These are phyloP conservation scores for Dreissena polymorpha DNA, from an alignment of 1,140 invertebrate genomes.

Conservation along the genomic window DNA sequence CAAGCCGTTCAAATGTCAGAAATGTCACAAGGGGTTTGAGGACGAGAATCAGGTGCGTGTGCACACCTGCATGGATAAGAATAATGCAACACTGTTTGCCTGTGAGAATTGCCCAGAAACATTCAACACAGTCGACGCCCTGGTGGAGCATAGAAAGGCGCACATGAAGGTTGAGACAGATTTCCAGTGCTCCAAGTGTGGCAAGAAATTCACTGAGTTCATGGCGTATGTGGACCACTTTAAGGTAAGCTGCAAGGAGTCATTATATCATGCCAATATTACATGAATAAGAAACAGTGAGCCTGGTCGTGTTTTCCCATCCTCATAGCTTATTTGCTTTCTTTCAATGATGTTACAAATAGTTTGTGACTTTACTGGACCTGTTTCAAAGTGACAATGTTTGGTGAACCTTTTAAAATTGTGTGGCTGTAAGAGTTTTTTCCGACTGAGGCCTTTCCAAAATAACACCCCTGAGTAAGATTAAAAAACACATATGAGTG, in stretches of 20 bases:
- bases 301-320: too few species aligned
- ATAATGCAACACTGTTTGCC: conserved; percentile 10
- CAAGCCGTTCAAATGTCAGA: conserved; percentile 40
- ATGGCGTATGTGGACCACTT: conserved; percentile 46
- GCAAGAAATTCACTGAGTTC: conserved; percentile 30
- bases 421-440: too few species aligned
- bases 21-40: conserved; percentile 52
- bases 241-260: conserved; percentile 11
- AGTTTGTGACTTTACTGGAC: too few species aligned
- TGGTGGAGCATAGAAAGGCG: conserved; percentile 42
- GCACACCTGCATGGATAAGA: conserved; percentile 12
- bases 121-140: conserved; percentile 28
- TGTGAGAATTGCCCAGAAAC: conserved; percentile 36
- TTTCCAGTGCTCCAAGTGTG: conserved; percentile 36
- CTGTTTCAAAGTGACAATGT: too few species aligned
- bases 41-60: conserved; percentile 30
- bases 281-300: too few species aligned
- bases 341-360: too few species aligned
- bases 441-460: too few species aligned
- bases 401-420: too few species aligned
- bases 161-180: conserved; percentile 24
- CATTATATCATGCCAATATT: too few species aligned
- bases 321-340: too few species aligned
- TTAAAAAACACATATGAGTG: too few species aligned
- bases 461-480: too few species aligned